These are phyloP conservation scores for Leucozona laternaria DNA, from an alignment of 2,888 invertebrate species.

Conservation along the genomic window DNA sequence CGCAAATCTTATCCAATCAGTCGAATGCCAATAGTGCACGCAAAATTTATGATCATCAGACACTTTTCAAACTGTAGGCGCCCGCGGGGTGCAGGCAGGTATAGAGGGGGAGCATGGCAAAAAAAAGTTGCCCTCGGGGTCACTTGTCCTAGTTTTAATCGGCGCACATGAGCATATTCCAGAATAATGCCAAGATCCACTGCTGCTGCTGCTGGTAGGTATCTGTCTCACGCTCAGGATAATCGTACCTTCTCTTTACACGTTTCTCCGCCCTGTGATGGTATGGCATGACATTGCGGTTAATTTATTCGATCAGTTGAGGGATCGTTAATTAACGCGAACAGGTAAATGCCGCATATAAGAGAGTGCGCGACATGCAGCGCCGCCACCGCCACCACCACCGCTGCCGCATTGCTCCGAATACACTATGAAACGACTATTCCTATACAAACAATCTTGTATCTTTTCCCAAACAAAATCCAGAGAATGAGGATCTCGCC, in stretches of 20 bases:
- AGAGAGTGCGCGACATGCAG: slow-evolving; percentile 42
- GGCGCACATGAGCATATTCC: slow-evolving; percentile 39
- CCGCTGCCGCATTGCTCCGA: background rate
- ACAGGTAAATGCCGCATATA: slow-evolving; percentile 69
- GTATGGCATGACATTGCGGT: slow-evolving; percentile 67
- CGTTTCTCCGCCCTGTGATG: background rate
- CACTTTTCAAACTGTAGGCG: background rate
- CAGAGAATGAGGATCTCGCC: slow-evolving; percentile 49
- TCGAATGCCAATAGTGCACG: slow-evolving; percentile 76
- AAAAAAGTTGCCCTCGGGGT: slow-evolving; percentile 45
- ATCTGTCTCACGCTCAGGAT: slow-evolving; percentile 58
- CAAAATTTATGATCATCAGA: slow-evolving; percentile 72
- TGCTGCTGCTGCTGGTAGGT: slow-evolving; percentile 19
- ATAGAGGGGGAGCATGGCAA: background rate
- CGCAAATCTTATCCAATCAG: slow-evolving; percentile 75
- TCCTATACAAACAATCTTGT: slow-evolving; percentile 48
- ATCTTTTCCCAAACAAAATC: slow-evolving; percentile 53
- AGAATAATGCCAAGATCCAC: slow-evolving; percentile 17
- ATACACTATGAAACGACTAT: background rate
- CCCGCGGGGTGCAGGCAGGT: background rate
- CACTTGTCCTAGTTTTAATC: slow-evolving; percentile 74
- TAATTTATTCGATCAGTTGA: slow-evolving; percentile 77
- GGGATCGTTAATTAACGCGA: slow-evolving; percentile 77
- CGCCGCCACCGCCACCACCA: background rate
- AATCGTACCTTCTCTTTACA: background rate